Base-by-base conservation (phyloP, 2,797 vertebrate species). In the Coregonus suidteri region DNA sequence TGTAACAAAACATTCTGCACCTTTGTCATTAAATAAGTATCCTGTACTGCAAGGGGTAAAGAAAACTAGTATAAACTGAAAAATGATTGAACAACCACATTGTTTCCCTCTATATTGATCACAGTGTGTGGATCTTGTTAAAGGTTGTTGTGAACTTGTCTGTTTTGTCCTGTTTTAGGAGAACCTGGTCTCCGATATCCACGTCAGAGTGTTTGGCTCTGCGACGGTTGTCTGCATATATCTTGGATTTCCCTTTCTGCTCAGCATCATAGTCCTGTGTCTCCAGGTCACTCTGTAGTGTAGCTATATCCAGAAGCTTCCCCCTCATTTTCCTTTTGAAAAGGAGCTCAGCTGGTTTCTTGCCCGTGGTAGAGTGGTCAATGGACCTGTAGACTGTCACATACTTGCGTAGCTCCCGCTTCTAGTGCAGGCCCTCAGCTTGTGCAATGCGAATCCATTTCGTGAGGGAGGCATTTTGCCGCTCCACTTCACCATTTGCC, bases 271-370 rank as follows among this genome's bases (percentile, higher is more conserved):
- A 52, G 59, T 76, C 78, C 34, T 69, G 51, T 7, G 51, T 47
- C 16, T 75, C 78, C 37, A 76, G 69, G 37, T 80, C 74, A 64
- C 41, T 79, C 62, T 35, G 16, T 14, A 34, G 69, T 77, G 53
- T 77, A 4, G 20, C 52, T 3, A 73, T 71, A 16, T 77, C 72
- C 14, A 53, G 72, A 6, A 77, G 68, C 30, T 75, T 75, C n/a
- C 76, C 68, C 54, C 76, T 75, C n/a, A 81, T 47, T 25, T 75
- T 81, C 11, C 76, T 54, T 5, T 81, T 77, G 69, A 81, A 78
- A 4, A 78, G 51, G 0, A 78, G 67, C 16, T 81, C 73, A 1
- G 80, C 68, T 4, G 79, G 75, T n/a, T 54, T 71, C 41, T 59
- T 76, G 4, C 37, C 74, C 13, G n/a, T 76, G 13, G 81, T 62